Base-by-base conservation (phyloP, 2,888 invertebrate genomes). In the Ditylenchus weischeri region DNA sequence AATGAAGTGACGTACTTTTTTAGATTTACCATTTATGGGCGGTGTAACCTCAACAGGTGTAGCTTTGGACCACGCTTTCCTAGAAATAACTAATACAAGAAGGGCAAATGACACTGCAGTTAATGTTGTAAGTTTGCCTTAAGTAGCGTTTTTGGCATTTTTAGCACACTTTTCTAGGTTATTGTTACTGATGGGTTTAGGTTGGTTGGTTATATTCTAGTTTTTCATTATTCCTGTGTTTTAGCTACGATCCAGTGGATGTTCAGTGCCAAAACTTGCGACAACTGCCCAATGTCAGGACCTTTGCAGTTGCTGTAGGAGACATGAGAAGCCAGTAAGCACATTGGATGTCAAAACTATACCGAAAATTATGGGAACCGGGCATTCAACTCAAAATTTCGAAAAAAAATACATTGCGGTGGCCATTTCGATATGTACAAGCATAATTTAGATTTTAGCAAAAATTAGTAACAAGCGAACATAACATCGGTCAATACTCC, bases 1-100 rank as follows among this genome's bases (percentile, higher is more conserved):
- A n/a, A n/a, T n/a, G n/a, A n/a, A n/a, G n/a, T n/a, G n/a, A n/a
- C n/a, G n/a, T n/a, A n/a, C 8, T 54, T 21, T 2, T 54, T 1
- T 54, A 54, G 54, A 54, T 54, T 18, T 54, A 54, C 54, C 54
- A 10, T 54, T 23, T 18, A 11, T 54, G 54, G 54, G 54, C n/a
- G 54, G 54, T 23, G 54, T 18, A 1, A 54, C 54, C 29, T 54
- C 54, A 29, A 54, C 54, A 11, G 54, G 54, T 54, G 54, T 54
- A 13, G 54, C 54, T 23, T 29, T 54, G 10, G 54, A 54, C 29
- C 54, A 54, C 10, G 54, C 54, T 18, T 54, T 54, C n/a, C 1
- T 54, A 11, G 54, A 54, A 29, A 21, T 54, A 2, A 54, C 13
- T 11, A 54, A 18, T 10, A 29, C 23, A 10, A 21, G 54, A 29